A percentile compares a stretch with the other conserved stretches of the same genome.
phyloP scores from a whole-genome alignment of 2,113 vertebrate genomes.

The Chauna torquata region DNA sequence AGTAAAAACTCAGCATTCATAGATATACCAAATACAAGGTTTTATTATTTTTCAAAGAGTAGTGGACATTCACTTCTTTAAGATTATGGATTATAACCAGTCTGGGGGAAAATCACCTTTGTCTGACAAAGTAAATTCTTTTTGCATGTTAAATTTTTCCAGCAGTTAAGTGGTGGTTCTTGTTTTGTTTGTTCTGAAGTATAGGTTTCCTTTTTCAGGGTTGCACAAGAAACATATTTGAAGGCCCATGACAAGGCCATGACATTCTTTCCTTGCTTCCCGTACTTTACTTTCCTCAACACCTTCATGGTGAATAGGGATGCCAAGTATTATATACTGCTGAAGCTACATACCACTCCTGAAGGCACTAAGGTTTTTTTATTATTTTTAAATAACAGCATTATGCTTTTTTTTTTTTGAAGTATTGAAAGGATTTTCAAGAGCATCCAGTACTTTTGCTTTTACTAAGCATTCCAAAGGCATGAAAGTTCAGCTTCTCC shows the following conservation, averaged over 20 bases:
- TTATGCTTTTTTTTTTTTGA: neutral
- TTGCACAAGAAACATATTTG: neutral
- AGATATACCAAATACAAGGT: neutral
- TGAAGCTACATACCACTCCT: neutral
- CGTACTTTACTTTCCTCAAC: neutral
- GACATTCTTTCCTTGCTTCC: neutral
- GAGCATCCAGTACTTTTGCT: neutral
- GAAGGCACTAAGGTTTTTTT: neutral
- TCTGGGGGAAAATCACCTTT: neutral
- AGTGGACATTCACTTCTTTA: neutral
- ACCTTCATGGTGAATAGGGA: neutral
- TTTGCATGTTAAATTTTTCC: neutral
- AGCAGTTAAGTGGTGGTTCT: rapidly evolving
- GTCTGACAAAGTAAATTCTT: neutral
- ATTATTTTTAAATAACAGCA: neutral
- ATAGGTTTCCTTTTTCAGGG: neutral
- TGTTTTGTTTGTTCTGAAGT: neutral
- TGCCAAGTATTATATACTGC: neutral
- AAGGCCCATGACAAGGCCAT: neutral
- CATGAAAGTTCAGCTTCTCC: neutral
- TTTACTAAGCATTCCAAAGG: neutral
- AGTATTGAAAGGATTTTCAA: neutral
- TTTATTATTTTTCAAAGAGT: neutral
- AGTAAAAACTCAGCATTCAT: neutral
- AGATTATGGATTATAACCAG: neutral